phyloP scores from a whole-genome alignment of 2,888 invertebrate genomes.

The Lissonota sp. region DNA sequence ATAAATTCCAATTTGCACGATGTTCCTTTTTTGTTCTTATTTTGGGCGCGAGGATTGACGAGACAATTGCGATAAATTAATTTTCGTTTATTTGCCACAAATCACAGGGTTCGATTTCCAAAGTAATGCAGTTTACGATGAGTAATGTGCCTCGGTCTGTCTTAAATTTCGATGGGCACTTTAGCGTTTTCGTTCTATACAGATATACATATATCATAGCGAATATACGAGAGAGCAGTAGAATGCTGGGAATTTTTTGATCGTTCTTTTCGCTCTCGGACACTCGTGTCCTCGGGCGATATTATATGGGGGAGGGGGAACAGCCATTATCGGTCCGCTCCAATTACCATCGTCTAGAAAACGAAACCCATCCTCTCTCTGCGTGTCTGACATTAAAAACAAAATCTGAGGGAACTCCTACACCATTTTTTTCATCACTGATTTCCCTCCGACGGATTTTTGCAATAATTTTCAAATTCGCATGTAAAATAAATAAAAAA shows the following conservation, averaged over 20 bases:
- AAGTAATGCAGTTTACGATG: not conserved
- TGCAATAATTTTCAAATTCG: not conserved
- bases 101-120: slow-evolving; percentile 22
- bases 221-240: slow-evolving; percentile 34
- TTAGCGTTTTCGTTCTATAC: slow-evolving; percentile 29
- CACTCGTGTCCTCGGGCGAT: slow-evolving; percentile 63
- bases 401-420: not conserved
- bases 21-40: no score
- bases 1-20: no score
- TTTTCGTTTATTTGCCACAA: not conserved
- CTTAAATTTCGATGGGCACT: slow-evolving; percentile 35
- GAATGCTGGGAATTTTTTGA: slow-evolving; percentile 46
- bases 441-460: not conserved
- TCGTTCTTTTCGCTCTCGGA: slow-evolving; percentile 37
- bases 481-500: not conserved
- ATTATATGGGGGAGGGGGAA: slow-evolving; percentile 43
- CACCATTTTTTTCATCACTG: not conserved
- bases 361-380: slow-evolving; percentile 55
- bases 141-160: slow-evolving; percentile 21
- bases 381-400: not conserved
- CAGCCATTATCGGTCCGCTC: slow-evolving; percentile 64
- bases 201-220: not conserved
- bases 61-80: no score
- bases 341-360: slow-evolving; percentile 66
- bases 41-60: no score